phyloP scores from a whole-genome alignment of 2,888 invertebrate species.

The Drosophila siamana region DNA sequence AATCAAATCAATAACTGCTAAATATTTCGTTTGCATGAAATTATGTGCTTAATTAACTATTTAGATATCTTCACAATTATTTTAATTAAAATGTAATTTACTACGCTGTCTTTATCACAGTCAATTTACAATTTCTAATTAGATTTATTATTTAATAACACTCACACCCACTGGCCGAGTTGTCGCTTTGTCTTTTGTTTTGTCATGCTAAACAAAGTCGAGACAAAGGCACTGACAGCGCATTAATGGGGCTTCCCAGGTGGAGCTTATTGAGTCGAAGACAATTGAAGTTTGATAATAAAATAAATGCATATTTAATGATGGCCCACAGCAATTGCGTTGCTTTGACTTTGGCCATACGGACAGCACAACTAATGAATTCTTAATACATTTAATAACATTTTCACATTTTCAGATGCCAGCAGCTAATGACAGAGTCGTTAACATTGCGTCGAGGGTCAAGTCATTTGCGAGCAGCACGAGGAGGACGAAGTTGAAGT shows the following conservation, averaged over 20 bases:
- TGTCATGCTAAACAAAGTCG: slow-evolving; percentile 12
- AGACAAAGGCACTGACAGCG: slow-evolving; percentile 34
- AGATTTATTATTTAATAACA: slow-evolving; percentile 9
- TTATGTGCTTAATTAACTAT: too few species aligned
- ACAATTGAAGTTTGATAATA: slow-evolving; percentile 19
- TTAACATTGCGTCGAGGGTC: slow-evolving; percentile 23
- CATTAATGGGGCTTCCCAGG: slow-evolving; percentile 33
- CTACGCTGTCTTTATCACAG: not conserved
- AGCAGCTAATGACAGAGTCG: slow-evolving; percentile 9
- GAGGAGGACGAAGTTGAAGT: too few species aligned
- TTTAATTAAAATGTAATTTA: not conserved
- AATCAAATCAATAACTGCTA: too few species aligned
- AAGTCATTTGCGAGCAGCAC: slow-evolving; percentile 50
- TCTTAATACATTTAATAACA: slow-evolving; percentile 71
- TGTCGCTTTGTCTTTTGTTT: slow-evolving; percentile 13
- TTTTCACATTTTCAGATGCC: slow-evolving; percentile 28
- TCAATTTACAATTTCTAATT: slow-evolving; percentile 7
- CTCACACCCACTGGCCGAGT: not conserved
- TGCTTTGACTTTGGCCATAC: slow-evolving; percentile 19
- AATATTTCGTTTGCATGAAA: too few species aligned
- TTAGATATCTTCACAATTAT: not conserved
- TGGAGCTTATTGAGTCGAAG: slow-evolving; percentile 6
- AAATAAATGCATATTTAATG: slow-evolving; percentile 75
- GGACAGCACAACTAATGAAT: slow-evolving; percentile 67
- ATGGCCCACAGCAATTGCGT: slow-evolving; percentile 25